Conservation (phyloP, 2,113 vertebrate species). For the Pseudorasbora parva region DNA sequence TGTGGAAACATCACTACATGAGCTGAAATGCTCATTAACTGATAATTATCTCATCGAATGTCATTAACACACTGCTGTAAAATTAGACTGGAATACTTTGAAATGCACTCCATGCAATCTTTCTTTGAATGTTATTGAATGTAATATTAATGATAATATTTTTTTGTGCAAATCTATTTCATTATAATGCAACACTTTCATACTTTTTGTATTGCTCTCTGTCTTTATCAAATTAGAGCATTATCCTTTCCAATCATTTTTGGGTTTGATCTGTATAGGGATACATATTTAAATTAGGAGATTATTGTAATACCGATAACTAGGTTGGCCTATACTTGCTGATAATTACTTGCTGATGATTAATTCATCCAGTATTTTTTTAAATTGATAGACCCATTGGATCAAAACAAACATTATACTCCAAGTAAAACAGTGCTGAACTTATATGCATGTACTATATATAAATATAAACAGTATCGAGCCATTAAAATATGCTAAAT, state of each 20-base stretch:
- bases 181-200: background rate
- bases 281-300: background rate
- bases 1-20: slow-evolving; percentile 56
- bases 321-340: too few species aligned
- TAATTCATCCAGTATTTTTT: too few species aligned
- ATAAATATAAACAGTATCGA: too few species aligned
- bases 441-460: too few species aligned
- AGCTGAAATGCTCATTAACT: slow-evolving; percentile 19
- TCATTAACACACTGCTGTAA: background rate
- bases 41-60: slow-evolving; percentile 22
- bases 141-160: background rate
- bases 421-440: too few species aligned
- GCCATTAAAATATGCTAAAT: too few species aligned
- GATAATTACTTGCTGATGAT: too few species aligned
- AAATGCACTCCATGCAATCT: background rate
- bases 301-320: too few species aligned
- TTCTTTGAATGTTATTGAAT: background rate
- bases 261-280: background rate
- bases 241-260: background rate
- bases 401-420: too few species aligned
- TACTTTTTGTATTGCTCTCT: background rate
- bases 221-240: background rate
- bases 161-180: background rate
- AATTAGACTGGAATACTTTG: background rate
- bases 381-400: too few species aligned